Conservation (phyloP, 2,797 vertebrate species). For the Siniperca undulata region DNA sequence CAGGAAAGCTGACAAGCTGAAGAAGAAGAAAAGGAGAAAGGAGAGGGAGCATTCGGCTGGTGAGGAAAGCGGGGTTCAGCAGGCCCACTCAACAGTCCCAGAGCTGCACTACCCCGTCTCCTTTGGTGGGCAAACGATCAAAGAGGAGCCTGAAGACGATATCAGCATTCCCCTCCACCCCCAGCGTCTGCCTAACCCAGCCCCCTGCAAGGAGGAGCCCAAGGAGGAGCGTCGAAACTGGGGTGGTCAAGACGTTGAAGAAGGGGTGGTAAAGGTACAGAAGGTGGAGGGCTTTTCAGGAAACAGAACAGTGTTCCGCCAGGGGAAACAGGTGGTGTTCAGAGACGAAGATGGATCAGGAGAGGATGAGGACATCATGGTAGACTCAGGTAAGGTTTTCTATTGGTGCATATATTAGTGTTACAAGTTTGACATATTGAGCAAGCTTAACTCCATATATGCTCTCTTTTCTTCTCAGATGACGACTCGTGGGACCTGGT, state of each 20-base stretch:
- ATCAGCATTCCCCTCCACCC: constrained; percentile 80
- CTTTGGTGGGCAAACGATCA: constrained; percentile 84
- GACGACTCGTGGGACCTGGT: constrained; percentile 98
- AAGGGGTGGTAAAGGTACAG: constrained; percentile 79
- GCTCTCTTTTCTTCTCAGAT: constrained; percentile 80
- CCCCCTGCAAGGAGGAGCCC: constrained; percentile 82
- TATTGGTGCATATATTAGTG: neutral
- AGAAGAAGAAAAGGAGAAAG: constrained; percentile 93
- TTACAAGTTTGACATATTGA: neutral
- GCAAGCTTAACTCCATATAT: neutral
- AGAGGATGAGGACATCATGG: constrained; percentile 99
- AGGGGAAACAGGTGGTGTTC: constrained; percentile 98
- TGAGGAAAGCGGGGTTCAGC: constrained; percentile 69
- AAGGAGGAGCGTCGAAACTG: constrained; percentile 79
- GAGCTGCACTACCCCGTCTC: constrained; percentile 53
- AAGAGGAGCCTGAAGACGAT: constrained; percentile 89
- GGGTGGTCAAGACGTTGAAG: constrained; percentile 79
- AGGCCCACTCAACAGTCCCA: constrained; percentile 17
- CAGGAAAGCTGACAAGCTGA: constrained; percentile 92
- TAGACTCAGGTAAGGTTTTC: constrained; percentile 91
- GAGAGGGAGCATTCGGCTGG: constrained; percentile 82
- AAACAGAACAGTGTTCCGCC: constrained; percentile 93
- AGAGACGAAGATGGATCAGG: constrained; percentile 94
- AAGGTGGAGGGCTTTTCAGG: constrained; percentile 83
- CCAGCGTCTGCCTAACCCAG: constrained; percentile 69